Conservation (phyloP, 2,113 vertebrate species). For the Crotophaga sulcirostris region DNA sequence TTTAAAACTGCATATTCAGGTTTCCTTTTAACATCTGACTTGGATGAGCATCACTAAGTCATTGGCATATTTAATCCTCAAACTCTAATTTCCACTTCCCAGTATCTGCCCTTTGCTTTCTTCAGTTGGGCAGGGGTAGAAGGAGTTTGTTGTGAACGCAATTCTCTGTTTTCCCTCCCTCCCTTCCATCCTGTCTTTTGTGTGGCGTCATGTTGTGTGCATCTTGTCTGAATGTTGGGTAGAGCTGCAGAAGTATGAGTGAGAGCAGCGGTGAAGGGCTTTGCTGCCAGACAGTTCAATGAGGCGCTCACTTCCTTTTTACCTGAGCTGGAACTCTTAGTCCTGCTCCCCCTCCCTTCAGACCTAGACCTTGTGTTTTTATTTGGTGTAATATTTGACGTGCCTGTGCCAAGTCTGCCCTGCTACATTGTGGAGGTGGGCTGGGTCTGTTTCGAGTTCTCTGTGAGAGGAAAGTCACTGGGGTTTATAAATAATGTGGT, state of each 20-base stretch:
- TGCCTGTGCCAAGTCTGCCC: neutral
- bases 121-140: neutral
- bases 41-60: neutral
- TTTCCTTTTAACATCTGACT: neutral
- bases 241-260: neutral
- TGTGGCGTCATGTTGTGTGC: fast-evolving
- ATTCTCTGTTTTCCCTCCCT: neutral
- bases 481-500: neutral
- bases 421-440: fast-evolving
- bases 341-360: neutral
- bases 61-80: neutral
- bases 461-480: neutral
- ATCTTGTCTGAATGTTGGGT: neutral
- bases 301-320: neutral
- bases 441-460: neutral
- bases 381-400: neutral
- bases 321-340: neutral
- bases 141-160: neutral
- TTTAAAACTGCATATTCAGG: neutral
- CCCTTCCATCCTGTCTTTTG: fast-evolving
- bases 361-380: fast-evolving
- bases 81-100: neutral
- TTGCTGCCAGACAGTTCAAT: neutral
- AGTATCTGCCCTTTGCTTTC: neutral
- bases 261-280: neutral